Conservation (phyloP, 2,888 invertebrate genomes). For the Pogonocherus hispidulus region DNA sequence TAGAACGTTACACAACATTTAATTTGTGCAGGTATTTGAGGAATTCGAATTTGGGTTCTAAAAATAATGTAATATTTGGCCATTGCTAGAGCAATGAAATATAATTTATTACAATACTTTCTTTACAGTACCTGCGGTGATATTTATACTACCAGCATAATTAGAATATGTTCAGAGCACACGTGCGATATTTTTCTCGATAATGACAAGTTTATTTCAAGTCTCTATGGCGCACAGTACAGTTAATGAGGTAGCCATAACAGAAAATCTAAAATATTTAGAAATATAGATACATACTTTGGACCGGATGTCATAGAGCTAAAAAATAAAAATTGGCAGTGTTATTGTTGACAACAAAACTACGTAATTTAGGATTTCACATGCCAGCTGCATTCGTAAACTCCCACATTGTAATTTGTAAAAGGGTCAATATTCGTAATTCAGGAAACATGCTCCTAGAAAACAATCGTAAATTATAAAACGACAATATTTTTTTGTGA, state of each 20-base stretch:
- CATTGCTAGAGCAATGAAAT: conserved; percentile 18
- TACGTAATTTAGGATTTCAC: too few species aligned
- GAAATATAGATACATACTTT: not conserved
- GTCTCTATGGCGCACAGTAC: not conserved
- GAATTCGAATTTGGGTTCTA: conserved; percentile 17
- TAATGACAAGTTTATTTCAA: conserved; percentile 4
- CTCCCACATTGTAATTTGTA: too few species aligned
- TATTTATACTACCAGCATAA: conserved; percentile 21
- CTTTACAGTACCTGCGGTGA: not conserved
- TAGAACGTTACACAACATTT: not conserved
- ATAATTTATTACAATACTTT: conserved; percentile 24
- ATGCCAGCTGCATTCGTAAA: too few species aligned
- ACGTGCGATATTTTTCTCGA: conserved; percentile 2
- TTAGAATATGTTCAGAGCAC: conserved; percentile 10
- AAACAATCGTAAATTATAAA: too few species aligned
- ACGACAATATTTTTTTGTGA: too few species aligned
- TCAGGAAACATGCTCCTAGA: too few species aligned
- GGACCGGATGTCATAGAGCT: not conserved
- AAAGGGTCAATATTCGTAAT: too few species aligned
- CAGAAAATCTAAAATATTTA: too few species aligned
- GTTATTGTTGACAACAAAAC: not conserved
- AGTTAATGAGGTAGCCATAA: too few species aligned
- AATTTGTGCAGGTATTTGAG: not conserved
- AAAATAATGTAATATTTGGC: conserved; percentile 27
- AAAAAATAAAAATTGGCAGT: not conserved